These are phyloP conservation scores for Ceramica pisi DNA, from an alignment of 2,888 invertebrate species.

Conservation along the genomic window DNA sequence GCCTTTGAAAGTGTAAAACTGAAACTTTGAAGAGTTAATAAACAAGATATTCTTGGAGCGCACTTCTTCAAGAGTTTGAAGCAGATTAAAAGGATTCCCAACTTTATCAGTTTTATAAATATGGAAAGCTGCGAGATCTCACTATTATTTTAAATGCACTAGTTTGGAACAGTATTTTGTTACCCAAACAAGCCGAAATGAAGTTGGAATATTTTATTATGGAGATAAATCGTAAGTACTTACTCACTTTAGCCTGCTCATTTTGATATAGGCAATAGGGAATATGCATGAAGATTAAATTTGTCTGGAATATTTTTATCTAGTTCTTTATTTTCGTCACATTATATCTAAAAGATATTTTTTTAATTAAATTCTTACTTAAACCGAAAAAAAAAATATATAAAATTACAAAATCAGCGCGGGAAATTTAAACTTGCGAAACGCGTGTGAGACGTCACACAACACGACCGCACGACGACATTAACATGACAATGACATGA, in stretches of 20 bases:
- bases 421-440: too few relatives aligned
- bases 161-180: conserved; percentile 10
- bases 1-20: conserved; percentile 29
- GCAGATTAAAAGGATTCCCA: conserved; percentile 32
- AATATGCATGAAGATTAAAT: too few relatives aligned
- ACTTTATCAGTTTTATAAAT: conserved; percentile 28
- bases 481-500: too few relatives aligned
- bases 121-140: background rate
- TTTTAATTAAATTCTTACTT: too few relatives aligned
- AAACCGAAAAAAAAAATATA: too few relatives aligned
- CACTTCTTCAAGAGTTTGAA: conserved; percentile 18
- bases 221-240: too few relatives aligned
- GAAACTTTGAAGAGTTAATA: conserved; percentile 37
- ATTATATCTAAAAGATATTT: too few relatives aligned
- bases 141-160: conserved; percentile 19
- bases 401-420: too few relatives aligned
- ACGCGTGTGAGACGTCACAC: too few relatives aligned
- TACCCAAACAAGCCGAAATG: background rate
- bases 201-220: background rate
- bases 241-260: background rate
- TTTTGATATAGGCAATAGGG: background rate
- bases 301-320: too few relatives aligned
- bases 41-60: conserved; percentile 30
- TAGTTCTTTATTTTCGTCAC: too few relatives aligned
- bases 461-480: too few relatives aligned